These are phyloP conservation scores for Strigops habroptila DNA, from an alignment of 2,113 vertebrate species.

Conservation along the genomic window DNA sequence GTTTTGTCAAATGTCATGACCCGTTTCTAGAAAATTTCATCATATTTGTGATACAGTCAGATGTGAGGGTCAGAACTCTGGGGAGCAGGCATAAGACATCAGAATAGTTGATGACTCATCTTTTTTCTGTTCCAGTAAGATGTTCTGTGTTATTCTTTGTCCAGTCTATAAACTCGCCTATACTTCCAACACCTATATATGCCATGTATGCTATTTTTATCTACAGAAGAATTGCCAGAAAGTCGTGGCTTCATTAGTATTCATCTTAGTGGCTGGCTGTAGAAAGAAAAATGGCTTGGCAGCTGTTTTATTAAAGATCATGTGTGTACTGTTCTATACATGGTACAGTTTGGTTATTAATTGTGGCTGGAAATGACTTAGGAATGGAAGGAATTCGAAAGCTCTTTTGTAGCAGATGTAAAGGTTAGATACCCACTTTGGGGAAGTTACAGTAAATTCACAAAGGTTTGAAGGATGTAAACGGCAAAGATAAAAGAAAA, in stretches of 20 bases:
- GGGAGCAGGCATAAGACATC: not conserved
- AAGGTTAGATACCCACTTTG: not conserved
- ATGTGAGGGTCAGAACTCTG: not conserved
- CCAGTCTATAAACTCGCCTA: not conserved
- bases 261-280: not conserved
- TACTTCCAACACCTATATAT: not conserved
- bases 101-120: not conserved
- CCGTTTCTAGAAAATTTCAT: not conserved
- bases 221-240: not conserved
- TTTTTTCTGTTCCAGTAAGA: not conserved
- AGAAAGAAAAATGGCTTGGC: not conserved
- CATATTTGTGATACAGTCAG: not conserved
- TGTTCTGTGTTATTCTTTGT: not conserved
- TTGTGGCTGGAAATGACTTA: not conserved
- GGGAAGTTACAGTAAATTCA: not conserved
- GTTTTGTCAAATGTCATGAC: not conserved
- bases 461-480: not conserved
- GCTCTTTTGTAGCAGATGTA: not conserved
- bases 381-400: not conserved
- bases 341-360: not conserved
- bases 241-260: not conserved
- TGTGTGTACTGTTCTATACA: not conserved
- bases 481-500: not conserved
- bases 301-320: not conserved
- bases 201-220: not conserved